Evolutionary conservation across 2,888 invertebrate species (phyloP).

Genomic region (Cheilosia impressa): DNA sequence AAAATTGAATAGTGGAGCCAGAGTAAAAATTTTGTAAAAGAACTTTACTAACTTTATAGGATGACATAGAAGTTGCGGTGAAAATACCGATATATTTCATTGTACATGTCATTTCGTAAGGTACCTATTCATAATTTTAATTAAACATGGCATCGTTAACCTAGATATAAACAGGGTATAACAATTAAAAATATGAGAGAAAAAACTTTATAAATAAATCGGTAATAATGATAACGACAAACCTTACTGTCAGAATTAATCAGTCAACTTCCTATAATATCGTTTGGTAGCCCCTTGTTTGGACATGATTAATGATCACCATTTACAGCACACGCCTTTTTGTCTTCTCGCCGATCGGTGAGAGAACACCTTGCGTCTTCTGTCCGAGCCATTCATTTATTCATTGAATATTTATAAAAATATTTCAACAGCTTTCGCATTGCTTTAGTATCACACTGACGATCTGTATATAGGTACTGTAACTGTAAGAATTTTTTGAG

Average conservation of each 20-base stretch:
- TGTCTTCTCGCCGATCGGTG: constrained; percentile 34
- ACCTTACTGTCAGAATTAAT: constrained; percentile 62
- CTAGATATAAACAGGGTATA: constrained; percentile 1
- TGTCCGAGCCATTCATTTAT: constrained; percentile 24
- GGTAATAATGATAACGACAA: constrained; percentile 40
- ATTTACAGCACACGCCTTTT: constrained; percentile 64
- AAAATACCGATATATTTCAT: too few species aligned
- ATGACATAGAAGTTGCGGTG: neutral
- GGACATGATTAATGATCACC: constrained; percentile 69
- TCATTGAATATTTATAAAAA: constrained; percentile 57
- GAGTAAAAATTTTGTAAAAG: too few species aligned
- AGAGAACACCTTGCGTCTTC: constrained; percentile 46
- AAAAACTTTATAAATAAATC: constrained; percentile 12
- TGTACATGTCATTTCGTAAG: neutral
- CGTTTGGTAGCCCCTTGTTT: constrained; percentile 52
- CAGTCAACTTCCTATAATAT: constrained; percentile 62
- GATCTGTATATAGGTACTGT: neutral
- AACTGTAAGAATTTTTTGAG: neutral
- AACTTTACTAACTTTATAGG: neutral
- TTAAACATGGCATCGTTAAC: constrained; percentile 8
- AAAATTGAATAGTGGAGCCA: too few species aligned
- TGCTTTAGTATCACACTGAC: constrained; percentile 12
- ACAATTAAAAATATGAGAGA: neutral
- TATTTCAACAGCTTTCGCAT: constrained; percentile 29
- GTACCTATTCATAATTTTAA: neutral